A percentile compares a stretch with the other conserved stretches of the same genome.
Conservation (phyloP, 2,113 vertebrate genomes). For the Rhinichthys klamathensis region DNA sequence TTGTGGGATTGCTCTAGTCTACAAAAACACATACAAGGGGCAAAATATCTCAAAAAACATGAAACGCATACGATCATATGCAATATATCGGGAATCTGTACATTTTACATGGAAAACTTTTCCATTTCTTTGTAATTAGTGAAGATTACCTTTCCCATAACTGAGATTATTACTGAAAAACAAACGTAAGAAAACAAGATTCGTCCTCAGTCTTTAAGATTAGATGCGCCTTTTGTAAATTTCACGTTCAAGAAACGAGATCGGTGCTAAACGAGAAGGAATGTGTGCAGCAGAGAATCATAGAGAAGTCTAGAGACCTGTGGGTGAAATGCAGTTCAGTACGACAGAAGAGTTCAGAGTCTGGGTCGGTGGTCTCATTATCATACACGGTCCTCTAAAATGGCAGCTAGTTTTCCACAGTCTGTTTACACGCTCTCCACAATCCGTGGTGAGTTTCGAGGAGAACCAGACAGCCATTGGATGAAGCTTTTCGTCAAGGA, state of each 20-base stretch:
- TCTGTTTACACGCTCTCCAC: slow-evolving; percentile 16
- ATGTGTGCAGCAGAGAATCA: slow-evolving; percentile 56
- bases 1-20: slow-evolving; percentile 62
- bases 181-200: slow-evolving; percentile 41
- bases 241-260: slow-evolving; percentile 39
- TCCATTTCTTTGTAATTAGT: slow-evolving; percentile 83
- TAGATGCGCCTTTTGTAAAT: slow-evolving; percentile 34
- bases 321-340: slow-evolving; percentile 47
- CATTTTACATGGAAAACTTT: slow-evolving; percentile 87
- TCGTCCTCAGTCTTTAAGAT: slow-evolving; percentile 44
- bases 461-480: slow-evolving; percentile 40
- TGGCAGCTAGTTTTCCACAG: slow-evolving; percentile 51
- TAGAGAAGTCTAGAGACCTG: slow-evolving; percentile 40
- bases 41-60: slow-evolving; percentile 77
- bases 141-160: slow-evolving; percentile 72
- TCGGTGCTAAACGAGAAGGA: slow-evolving; percentile 53
- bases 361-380: slow-evolving; percentile 46
- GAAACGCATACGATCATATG: slow-evolving; percentile 84
- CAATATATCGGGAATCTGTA: slow-evolving; percentile 87
- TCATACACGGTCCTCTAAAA: slow-evolving; percentile 50
- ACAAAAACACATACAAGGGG: slow-evolving; percentile 86
- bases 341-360: slow-evolving; percentile 40
- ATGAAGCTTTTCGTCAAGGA: slow-evolving; percentile 12
- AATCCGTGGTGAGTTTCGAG: slow-evolving; percentile 8
- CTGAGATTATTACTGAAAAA: slow-evolving; percentile 85